phyloP scores from a whole-genome alignment of 2,888 invertebrate species.

The Campopleginae sp. region DNA sequence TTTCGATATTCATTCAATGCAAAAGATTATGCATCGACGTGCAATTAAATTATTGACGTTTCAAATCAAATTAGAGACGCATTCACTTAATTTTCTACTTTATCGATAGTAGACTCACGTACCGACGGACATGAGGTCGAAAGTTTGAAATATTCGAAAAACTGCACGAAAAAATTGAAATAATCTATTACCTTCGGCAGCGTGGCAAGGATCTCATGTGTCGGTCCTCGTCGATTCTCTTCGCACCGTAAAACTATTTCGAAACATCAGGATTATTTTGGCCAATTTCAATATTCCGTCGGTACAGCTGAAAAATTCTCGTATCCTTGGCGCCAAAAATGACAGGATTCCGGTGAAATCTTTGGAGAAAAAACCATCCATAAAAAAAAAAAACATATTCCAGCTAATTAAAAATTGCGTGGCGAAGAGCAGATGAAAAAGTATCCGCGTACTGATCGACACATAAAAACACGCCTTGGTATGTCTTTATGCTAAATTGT shows the following conservation, averaged over 20 bases:
- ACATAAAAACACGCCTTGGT: not conserved
- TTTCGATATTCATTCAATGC: not conserved
- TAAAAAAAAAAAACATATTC: too few species aligned
- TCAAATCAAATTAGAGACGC: too few species aligned
- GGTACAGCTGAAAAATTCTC: not conserved
- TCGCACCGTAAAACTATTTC: not conserved
- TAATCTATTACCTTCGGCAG: not conserved
- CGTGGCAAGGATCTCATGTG: too few species aligned
- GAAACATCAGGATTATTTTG: not conserved
- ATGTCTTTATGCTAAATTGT: constrained; percentile 73
- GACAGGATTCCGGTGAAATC: not conserved
- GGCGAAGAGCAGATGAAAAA: not conserved
- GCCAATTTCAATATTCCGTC: not conserved
- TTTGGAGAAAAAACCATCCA: not conserved
- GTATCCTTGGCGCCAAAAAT: not conserved
- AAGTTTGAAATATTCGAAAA: not conserved
- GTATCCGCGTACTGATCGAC: not conserved
- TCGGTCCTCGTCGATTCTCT: too few species aligned
- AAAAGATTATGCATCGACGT: not conserved
- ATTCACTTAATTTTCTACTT: too few species aligned
- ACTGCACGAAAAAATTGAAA: too few species aligned
- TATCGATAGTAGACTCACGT: too few species aligned
- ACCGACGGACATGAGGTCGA: too few species aligned
- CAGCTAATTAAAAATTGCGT: too few species aligned
- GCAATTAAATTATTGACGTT: not conserved